These are phyloP conservation scores for Dione juno DNA, from an alignment of 2,888 invertebrate species.

Conservation along the genomic window DNA sequence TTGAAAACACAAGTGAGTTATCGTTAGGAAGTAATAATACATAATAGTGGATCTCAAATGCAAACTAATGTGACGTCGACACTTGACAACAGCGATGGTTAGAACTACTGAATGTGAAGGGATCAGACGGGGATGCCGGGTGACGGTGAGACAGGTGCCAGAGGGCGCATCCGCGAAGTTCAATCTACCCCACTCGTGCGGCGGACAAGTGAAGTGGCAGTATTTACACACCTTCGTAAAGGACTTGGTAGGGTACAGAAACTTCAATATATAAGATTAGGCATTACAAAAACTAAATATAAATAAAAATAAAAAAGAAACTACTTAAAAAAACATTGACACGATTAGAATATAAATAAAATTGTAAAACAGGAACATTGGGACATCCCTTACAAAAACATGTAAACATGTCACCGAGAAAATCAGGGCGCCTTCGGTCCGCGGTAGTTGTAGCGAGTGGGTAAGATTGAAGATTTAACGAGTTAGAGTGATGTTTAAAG, in stretches of 20 bases:
- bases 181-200: not conserved
- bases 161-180: constrained; percentile 18
- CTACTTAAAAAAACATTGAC: not conserved
- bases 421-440: not conserved
- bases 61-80: constrained; percentile 61
- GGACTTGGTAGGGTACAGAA: not conserved
- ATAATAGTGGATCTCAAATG: constrained; percentile 52
- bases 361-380: not conserved
- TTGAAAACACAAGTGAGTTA: constrained; percentile 39
- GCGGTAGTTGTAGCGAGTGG: constrained; percentile 26
- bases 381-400: not conserved
- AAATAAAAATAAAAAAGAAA: not conserved
- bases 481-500: constrained; percentile 75
- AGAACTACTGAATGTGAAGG: constrained; percentile 64
- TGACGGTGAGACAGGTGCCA: constrained; percentile 35
- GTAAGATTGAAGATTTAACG: constrained; percentile 38
- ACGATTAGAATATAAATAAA: not conserved
- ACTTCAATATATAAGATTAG: not conserved
- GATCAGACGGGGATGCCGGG: constrained; percentile 59
- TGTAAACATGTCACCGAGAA: constrained; percentile 19
- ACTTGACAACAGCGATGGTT: constrained; percentile 64
- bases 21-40: constrained; percentile 51
- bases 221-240: constrained; percentile 13
- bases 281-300: not conserved
- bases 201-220: not conserved